A percentile compares a stretch with the other conserved stretches of the same genome.
Conservation (phyloP, 2,888 invertebrate species). For the Tenthredo livida region DNA sequence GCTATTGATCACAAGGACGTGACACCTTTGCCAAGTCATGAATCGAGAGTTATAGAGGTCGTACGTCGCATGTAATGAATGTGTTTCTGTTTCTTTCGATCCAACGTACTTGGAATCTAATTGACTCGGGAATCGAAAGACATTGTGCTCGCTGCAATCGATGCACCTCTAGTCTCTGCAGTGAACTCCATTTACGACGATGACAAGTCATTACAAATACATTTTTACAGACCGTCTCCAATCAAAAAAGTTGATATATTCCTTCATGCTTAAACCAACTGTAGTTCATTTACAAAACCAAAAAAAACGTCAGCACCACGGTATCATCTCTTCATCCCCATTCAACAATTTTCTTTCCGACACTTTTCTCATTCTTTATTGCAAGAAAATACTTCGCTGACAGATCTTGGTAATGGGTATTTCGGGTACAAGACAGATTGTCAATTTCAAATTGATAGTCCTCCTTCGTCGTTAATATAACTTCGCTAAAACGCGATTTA, state of each 20-base stretch:
- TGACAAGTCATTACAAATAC: neutral
- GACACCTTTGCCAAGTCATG: constrained; percentile 34
- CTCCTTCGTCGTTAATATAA: neutral
- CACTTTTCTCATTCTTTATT: too few species aligned
- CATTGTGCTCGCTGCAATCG: neutral
- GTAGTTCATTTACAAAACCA: neutral
- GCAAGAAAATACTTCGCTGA: too few species aligned
- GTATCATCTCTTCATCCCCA: neutral
- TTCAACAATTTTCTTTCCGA: neutral
- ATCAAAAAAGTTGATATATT: neutral
- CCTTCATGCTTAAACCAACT: neutral
- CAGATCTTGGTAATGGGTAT: too few species aligned
- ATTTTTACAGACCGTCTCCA: neutral
- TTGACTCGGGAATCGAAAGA: neutral
- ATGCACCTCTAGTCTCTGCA: neutral
- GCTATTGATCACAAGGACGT: constrained; percentile 40
- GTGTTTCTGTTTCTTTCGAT: neutral
- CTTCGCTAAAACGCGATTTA: neutral
- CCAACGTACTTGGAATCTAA: neutral
- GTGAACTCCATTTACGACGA: neutral
- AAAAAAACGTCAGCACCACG: neutral
- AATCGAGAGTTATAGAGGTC: constrained; percentile 14
- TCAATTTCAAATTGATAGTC: neutral
- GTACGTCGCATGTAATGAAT: neutral
- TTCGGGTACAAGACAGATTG: neutral